Evolutionary conservation across 2,113 vertebrate species (phyloP), one percentile per base, ranked within the genome.

Genomic region (Melanotaenia duboulayi): DNA sequence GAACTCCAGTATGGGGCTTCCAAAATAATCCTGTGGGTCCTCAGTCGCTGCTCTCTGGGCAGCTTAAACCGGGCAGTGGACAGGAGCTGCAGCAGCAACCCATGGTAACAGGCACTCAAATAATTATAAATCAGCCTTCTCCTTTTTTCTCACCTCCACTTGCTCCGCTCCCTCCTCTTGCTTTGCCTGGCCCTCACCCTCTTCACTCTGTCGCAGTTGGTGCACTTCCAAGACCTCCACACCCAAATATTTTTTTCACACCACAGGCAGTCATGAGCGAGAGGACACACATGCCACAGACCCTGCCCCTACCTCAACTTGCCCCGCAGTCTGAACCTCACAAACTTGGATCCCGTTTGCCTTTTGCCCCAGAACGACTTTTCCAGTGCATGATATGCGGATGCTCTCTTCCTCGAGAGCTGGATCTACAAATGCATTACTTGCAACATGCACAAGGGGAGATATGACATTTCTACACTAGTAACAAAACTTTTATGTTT

Each of bases 381-480:
- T 90, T 93, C 46, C 92, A 90, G 68, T 95, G 94, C 90, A 93
- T 94, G 93, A 91, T 95, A 82, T 95, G 94, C 25, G 93, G 94
- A 11, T 84, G 90, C 75, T 90, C 93, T 46, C 80, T 94, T 20
- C 85, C 92, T 11, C 90, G 91, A 42, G 94, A 95, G 73, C 66
- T 94, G 70, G 93, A 94, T 83, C 87, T 95, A 83, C 94, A 94
- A 64, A 86, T 94, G 90, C 94, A 95, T 88, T 95, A 94, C 86
- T 77, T 95, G 88, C 92, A 94, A 83, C 94, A 95, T 84, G 90
- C 94, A 72, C 91, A 94, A 85, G 92, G 93, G 80, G 89, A 94
- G 64, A 91, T 93, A 37, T 94, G 80, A 94, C 57, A 40, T 55
- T 76, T 75, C 23, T 55, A 65, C 62, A 59, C 52, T 63, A 57